Percentiles rank a stretch among this genome's conserved stretches.
These are phyloP conservation scores for Trichogramma pretiosum DNA, from an alignment of 1,140 invertebrate genomes.

Conservation along the genomic window DNA sequence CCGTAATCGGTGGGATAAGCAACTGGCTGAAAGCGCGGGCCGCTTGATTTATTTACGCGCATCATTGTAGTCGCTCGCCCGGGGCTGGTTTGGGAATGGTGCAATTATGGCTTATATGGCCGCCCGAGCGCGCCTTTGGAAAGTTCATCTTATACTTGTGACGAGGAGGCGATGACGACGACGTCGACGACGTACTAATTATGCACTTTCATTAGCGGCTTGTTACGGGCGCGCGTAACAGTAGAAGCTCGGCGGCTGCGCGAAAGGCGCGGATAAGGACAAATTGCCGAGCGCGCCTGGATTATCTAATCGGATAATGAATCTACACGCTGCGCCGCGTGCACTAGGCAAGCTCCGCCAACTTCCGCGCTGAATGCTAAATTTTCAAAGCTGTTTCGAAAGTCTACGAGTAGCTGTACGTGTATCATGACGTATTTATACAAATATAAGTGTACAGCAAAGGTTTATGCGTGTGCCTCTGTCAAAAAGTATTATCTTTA, in stretches of 20 bases:
- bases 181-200: constrained; percentile 13
- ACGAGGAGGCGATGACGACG: no score
- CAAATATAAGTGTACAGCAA: no score
- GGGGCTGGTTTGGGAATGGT: no score
- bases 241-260: background rate
- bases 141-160: background rate
- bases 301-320: constrained; percentile 17
- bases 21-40: no score
- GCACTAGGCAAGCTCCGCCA: no score
- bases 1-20: no score
- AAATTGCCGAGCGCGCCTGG: constrained; percentile 13
- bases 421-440: background rate
- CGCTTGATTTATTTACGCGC: no score
- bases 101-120: background rate
- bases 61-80: no score
- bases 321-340: background rate
- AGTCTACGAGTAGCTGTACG: background rate
- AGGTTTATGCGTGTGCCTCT: background rate
- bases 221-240: constrained; percentile 3
- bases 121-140: background rate
- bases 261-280: constrained; percentile 4
- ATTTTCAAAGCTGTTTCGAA: no score
- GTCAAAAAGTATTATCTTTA: background rate
- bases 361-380: no score
- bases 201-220: constrained; percentile 14